Percentiles rank a stretch among this genome's conserved stretches.
These are phyloP conservation scores for Ametastegia equiseti DNA, from an alignment of 2,888 invertebrate genomes.

Conservation along the genomic window DNA sequence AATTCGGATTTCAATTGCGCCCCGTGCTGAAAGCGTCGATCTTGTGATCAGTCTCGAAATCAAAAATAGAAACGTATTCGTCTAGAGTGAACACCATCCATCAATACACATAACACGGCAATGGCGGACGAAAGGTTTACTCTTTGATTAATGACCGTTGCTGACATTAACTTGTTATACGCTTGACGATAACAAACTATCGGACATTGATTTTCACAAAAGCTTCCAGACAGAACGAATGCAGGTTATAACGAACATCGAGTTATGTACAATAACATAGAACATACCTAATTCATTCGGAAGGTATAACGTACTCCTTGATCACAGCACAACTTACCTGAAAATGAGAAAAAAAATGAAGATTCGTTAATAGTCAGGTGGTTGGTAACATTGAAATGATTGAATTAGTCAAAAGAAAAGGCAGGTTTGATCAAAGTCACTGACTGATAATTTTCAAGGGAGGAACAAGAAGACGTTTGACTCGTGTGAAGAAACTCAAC, in stretches of 20 bases:
- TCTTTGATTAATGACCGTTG: not conserved
- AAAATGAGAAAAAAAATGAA: not conserved
- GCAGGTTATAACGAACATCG: not conserved
- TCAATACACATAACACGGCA: not conserved
- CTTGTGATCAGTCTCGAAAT: not conserved
- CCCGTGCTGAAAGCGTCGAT: not conserved
- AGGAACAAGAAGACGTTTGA: not conserved
- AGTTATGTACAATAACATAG: not conserved
- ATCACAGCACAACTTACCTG: slow-evolving; percentile 40
- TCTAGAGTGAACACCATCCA: not conserved
- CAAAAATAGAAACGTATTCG: not conserved
- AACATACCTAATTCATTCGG: slow-evolving; percentile 22
- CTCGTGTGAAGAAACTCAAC: slow-evolving; percentile 2
- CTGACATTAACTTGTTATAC: not conserved
- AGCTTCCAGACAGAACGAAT: not conserved
- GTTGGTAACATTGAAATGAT: not conserved
- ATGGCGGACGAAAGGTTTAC: not conserved
- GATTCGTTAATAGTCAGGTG: not conserved
- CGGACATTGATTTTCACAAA: not conserved
- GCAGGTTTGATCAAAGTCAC: not conserved
- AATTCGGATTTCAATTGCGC: too few species aligned
- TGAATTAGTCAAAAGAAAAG: not conserved
- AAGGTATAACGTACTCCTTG: not conserved
- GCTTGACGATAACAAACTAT: not conserved
- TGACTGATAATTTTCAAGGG: not conserved